Base-by-base conservation (phyloP, 2,797 vertebrate species). In the Cichlasoma orientale region DNA sequence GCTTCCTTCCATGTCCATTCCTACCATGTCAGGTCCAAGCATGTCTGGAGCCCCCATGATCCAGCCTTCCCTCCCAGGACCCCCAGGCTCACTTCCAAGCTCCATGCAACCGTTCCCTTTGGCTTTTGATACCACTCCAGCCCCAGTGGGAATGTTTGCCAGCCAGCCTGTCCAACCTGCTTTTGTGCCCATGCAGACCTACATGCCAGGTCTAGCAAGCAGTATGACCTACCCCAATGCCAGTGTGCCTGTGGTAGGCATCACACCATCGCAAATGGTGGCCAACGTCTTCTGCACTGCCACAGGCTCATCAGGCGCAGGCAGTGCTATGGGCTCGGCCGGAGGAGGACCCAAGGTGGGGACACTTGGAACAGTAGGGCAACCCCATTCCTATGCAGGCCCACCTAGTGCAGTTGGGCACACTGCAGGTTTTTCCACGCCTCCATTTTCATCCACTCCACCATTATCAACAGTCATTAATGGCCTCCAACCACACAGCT, bases 181-280 rank as follows among this genome's bases (percentile, higher is more conserved):
- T 25, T 97, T 96, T 16, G 87, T 89, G 82, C 95, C 95, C 84
- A 94, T 96, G 94, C 96, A 94, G 89, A 84, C 92, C 61, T 97
- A 96, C 92, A 95, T 95, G 90, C 96, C 94, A 74, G 92, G 82
- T 83, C 92, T 93, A 88, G 91, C 95, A 86, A 93, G 89, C 94
- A 95, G 95, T 74, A 95, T 97, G 94, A 95, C 96, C 0, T 97
- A 96, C 78, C 95, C 95, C 85, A 90, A 76, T 56, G 87, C 96
- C 86, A 96, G 93, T 1, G 95, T 97, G 55, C 97, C 97, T 0
- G 96, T 98, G 82, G 97, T 97, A 56, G 97, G 97, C 83, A 98
- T 98, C 90, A 98, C 97, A 0, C 97, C 97, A 4, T 98, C 97
- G 0, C 97, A 98, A 92, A 98, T 98, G 97, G 97, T 98, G 84